Evolutionary conservation across 2,797 vertebrate genomes (phyloP).

Genomic region (Platyrinchus mystaceus): DNA sequence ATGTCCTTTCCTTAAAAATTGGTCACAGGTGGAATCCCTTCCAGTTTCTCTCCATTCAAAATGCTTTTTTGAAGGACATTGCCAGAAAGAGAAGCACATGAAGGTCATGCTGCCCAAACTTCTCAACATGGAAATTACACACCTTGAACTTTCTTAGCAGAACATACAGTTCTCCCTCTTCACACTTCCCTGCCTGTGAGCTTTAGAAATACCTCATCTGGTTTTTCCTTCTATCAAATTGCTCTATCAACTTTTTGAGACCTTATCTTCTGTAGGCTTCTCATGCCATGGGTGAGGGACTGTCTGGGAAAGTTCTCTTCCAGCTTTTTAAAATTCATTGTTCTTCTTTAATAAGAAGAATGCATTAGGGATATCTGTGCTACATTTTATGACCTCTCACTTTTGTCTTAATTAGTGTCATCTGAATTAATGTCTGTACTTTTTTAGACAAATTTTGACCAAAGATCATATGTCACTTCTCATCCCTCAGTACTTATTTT

Average conservation of each 20-base stretch:
- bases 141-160: not conserved
- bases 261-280: rapidly evolving
- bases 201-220: not conserved
- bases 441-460: not conserved
- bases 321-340: not conserved
- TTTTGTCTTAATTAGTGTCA: not conserved
- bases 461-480: not conserved
- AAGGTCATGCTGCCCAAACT: not conserved
- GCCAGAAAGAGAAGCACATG: not conserved
- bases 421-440: not conserved
- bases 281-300: not conserved
- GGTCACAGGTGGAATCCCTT: not conserved
- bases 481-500: not conserved
- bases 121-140: not conserved
- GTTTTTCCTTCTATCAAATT: not conserved
- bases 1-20: not conserved
- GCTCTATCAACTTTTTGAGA: not conserved
- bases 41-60: not conserved
- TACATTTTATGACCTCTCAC: not conserved
- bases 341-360: not conserved
- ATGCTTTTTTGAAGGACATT: not conserved
- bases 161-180: not conserved
- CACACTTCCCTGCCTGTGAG: not conserved
- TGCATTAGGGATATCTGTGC: not conserved
- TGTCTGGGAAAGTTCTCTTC: not conserved